Conservation (phyloP, 2,888 invertebrate genomes). For the Drosophila mulleri region DNA sequence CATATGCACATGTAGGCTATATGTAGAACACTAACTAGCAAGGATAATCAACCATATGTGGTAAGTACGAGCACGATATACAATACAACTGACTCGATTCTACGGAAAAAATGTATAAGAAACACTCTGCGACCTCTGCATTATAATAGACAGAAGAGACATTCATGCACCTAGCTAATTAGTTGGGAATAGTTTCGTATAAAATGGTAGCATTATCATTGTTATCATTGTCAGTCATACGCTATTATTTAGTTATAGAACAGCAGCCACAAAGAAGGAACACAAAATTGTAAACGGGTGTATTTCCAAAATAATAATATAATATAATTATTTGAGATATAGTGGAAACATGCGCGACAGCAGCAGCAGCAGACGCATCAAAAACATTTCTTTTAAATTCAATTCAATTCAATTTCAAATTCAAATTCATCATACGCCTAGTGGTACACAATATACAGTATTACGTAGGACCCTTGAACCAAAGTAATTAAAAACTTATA, state of each 20-base stretch:
- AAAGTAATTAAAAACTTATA: slow-evolving; percentile 34
- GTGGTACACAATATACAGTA: slow-evolving; percentile 74
- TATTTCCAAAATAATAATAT: slow-evolving; percentile 33
- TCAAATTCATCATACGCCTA: slow-evolving; percentile 74
- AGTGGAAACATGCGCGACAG: slow-evolving; percentile 73
- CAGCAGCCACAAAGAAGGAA: slow-evolving; percentile 55
- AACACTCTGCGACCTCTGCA: slow-evolving; percentile 42
- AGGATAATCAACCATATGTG: slow-evolving; percentile 65
- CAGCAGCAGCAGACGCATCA: slow-evolving; percentile 60
- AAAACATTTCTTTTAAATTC: slow-evolving; percentile 18
- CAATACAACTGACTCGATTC: slow-evolving; percentile 68
- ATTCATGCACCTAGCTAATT: slow-evolving; percentile 78
- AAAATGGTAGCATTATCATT: slow-evolving; percentile 46
- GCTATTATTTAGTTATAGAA: slow-evolving; percentile 52
- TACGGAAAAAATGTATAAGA: slow-evolving; percentile 44
- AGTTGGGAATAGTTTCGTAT: slow-evolving; percentile 55
- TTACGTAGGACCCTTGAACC: slow-evolving; percentile 45
- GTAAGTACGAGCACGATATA: slow-evolving; percentile 25
- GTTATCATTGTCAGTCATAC: slow-evolving; percentile 45
- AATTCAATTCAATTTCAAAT: slow-evolving; percentile 40
- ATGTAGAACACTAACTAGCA: slow-evolving; percentile 67
- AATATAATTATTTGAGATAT: slow-evolving; percentile 15
- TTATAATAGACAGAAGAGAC: slow-evolving; percentile 69
- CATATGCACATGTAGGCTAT: slow-evolving; percentile 56
- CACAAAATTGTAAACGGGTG: slow-evolving; percentile 27